Conservation (phyloP, 1,140 invertebrate species). For the Sweltsa coloradensis region DNA sequence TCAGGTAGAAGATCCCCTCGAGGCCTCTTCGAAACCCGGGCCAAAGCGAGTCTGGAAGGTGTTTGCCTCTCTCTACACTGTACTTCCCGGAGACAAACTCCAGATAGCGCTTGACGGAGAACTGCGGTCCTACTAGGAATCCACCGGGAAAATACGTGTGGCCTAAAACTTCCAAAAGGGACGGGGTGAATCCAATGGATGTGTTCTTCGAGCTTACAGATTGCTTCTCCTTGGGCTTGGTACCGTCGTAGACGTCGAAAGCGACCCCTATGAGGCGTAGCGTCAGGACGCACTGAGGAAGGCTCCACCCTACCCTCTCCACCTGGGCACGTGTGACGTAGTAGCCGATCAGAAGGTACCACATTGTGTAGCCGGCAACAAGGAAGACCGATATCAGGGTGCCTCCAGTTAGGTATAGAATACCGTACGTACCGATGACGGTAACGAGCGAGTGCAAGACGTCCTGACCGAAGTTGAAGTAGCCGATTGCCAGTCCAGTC, state of each 20-base stretch:
- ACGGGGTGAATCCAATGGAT: too few species aligned
- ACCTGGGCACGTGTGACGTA: not conserved
- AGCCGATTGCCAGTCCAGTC: constrained; percentile 11
- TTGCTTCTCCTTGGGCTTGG: constrained; percentile 43
- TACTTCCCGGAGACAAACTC: constrained; percentile 66
- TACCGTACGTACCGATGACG: constrained; percentile 4
- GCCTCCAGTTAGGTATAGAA: constrained; percentile 4
- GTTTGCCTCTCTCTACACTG: too few species aligned
- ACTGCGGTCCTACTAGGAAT: constrained; percentile 85
- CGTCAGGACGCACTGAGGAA: constrained; percentile 86
- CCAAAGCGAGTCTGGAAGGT: constrained; percentile 38
- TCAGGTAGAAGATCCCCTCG: constrained; percentile 58
- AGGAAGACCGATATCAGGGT: constrained; percentile 4
- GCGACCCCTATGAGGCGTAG: constrained; percentile 72
- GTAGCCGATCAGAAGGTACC: constrained; percentile 7
- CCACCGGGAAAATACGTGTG: constrained; percentile 75
- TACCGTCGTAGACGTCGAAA: constrained; percentile 77
- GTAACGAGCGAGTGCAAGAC: constrained; percentile 4
- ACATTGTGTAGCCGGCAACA: constrained; percentile 7
- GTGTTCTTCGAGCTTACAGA: constrained; percentile 57
- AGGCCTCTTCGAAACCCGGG: constrained; percentile 40
- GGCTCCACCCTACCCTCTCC: constrained; percentile 90
- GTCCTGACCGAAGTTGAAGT: constrained; percentile 13
- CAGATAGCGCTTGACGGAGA: constrained; percentile 66
- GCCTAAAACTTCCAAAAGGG: constrained; percentile 64